phyloP scores from a whole-genome alignment of 1,140 invertebrate genomes.

The Aricia agestis region DNA sequence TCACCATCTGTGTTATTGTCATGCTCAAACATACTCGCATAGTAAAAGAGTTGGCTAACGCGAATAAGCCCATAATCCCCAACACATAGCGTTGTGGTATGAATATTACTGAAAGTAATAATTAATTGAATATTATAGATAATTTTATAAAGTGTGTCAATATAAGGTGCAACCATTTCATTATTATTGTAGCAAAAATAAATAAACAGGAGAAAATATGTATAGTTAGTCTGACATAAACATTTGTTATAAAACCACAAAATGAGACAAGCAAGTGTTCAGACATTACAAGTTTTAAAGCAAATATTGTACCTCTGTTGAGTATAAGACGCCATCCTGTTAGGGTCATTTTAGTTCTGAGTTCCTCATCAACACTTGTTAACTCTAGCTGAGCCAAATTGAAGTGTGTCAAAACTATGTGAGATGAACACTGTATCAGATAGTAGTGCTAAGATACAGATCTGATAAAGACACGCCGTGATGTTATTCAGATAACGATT shows the following conservation, averaged over 20 bases:
- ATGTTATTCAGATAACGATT: not conserved
- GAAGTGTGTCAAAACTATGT: not conserved
- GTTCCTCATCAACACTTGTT: not conserved
- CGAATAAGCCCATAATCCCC: slow-evolving; percentile 88
- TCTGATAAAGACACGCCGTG: not conserved
- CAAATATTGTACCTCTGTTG: slow-evolving; percentile 40
- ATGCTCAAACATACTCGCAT: slow-evolving; percentile 92
- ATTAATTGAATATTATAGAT: not conserved
- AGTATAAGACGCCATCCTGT: slow-evolving; percentile 48
- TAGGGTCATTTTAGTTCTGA: slow-evolving; percentile 36
- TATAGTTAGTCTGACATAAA: too few species aligned
- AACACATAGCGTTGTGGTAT: slow-evolving; percentile 85
- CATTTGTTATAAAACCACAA: too few species aligned
- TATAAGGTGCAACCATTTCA: not conserved
- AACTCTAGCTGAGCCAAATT: not conserved
- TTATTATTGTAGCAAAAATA: too few species aligned
- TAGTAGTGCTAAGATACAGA: not conserved
- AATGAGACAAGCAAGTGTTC: too few species aligned
- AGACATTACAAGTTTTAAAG: too few species aligned
- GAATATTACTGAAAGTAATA: slow-evolving; percentile 75
- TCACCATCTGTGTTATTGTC: slow-evolving; percentile 92
- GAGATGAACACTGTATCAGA: not conserved
- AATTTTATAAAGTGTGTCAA: not conserved
- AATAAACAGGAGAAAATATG: too few species aligned
- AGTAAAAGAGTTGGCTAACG: slow-evolving; percentile 88